phyloP scores from a whole-genome alignment of 2,113 vertebrate genomes.

The Cyprinodon tularosa region DNA sequence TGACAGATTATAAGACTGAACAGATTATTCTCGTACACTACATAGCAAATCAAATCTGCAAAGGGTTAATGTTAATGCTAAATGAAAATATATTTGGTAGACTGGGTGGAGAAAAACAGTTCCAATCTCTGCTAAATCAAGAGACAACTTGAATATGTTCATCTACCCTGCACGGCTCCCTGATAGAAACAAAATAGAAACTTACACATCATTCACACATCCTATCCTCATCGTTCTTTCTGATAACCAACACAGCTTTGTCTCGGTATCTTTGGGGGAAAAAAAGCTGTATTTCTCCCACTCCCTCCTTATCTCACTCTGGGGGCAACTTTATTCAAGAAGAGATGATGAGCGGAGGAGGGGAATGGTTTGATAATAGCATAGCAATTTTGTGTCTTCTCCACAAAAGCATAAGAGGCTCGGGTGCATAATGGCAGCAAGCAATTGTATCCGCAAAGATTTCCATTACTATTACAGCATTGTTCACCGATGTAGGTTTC shows the following conservation, averaged over 20 bases:
- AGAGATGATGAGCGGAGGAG: constrained; percentile 58
- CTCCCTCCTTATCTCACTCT: constrained; percentile 47
- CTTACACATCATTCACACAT: constrained; percentile 12
- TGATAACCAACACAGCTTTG: constrained; percentile 39
- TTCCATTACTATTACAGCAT: constrained; percentile 67
- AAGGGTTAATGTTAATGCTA: constrained; percentile 53
- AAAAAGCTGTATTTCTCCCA: constrained; percentile 7
- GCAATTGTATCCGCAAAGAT: constrained; percentile 70
- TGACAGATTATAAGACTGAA: neutral
- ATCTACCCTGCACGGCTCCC: neutral
- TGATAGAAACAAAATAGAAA: constrained; percentile 6
- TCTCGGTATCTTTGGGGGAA: constrained; percentile 18
- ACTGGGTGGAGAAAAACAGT: constrained; percentile 36
- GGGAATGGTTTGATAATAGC: constrained; percentile 60
- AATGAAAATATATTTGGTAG: constrained; percentile 29
- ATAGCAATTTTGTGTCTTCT: constrained; percentile 67
- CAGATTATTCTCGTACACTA: neutral
- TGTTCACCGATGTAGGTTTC: constrained; percentile 55
- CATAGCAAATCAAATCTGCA: constrained; percentile 44
- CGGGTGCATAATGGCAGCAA: constrained; percentile 66
- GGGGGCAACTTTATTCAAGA: constrained; percentile 64
- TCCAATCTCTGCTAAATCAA: constrained; percentile 40
- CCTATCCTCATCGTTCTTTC: constrained; percentile 19
- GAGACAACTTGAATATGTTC: constrained; percentile 28
- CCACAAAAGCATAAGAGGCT: constrained; percentile 66